Evolutionary conservation across 2,888 invertebrate genomes (phyloP).

Genomic region (Dione juno): DNA sequence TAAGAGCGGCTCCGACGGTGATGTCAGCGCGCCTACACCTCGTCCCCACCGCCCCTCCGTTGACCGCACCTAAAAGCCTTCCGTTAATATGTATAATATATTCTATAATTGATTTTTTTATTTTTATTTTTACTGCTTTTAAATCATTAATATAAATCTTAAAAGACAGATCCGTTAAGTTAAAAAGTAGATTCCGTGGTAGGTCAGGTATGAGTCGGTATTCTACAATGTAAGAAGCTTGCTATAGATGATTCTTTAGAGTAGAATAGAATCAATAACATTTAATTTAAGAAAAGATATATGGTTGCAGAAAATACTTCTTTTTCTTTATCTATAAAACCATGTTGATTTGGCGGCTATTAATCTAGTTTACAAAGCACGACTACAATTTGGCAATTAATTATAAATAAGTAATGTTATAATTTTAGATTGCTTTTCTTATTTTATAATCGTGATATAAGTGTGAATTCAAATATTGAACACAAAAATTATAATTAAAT

Average conservation of each 20-base stretch:
- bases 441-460: neutral
- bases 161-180: no score
- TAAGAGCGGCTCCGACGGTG: constrained; percentile 80
- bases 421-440: neutral
- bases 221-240: no score
- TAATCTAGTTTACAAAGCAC: constrained; percentile 6
- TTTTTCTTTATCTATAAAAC: neutral
- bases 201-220: no score
- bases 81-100: constrained; percentile 58
- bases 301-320: no score
- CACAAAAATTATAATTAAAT: neutral
- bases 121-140: constrained; percentile 6
- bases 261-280: no score
- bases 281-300: no score
- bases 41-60: constrained; percentile 53
- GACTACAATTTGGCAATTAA: constrained; percentile 13
- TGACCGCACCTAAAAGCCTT: constrained; percentile 65
- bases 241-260: no score
- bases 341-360: neutral
- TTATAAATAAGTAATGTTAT: neutral
- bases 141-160: neutral
- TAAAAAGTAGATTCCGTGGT: no score
- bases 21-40: constrained; percentile 79
- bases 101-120: constrained; percentile 35
- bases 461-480: neutral